phyloP scores from a whole-genome alignment of 2,797 vertebrate species.

The Erethizon dorsatum region DNA sequence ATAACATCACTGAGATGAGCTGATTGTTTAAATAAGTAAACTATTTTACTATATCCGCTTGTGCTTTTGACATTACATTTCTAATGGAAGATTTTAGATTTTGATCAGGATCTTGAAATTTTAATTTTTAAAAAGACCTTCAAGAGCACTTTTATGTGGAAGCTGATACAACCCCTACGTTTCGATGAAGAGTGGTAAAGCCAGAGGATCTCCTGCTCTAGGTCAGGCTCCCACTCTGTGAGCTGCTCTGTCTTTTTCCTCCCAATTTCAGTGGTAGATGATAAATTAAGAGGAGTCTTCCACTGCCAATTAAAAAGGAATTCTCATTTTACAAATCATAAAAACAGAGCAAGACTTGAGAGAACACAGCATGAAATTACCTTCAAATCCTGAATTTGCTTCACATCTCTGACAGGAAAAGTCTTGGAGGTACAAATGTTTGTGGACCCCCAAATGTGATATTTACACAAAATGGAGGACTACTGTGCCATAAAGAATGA shows the following conservation, averaged over 20 bases:
- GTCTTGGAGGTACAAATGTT: background rate
- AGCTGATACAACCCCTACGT: background rate
- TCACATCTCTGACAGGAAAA: background rate
- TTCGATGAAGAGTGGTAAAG: background rate
- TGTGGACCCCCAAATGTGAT: background rate
- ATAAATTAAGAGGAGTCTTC: slow-evolving; percentile 33
- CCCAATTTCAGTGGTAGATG: background rate
- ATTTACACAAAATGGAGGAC: background rate
- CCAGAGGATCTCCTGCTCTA: background rate
- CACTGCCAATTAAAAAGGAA: background rate
- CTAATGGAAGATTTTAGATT: background rate
- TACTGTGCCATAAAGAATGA: background rate
- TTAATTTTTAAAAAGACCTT: slow-evolving; percentile 63
- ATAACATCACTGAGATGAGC: background rate
- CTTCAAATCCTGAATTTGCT: slow-evolving; percentile 27
- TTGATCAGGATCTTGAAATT: slow-evolving; percentile 51
- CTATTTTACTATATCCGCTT: background rate
- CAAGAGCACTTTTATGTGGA: slow-evolving; percentile 55
- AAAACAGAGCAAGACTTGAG: slow-evolving; percentile 1
- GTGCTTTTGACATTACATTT: slow-evolving; percentile 45
- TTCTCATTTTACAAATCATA: background rate
- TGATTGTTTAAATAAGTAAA: slow-evolving; percentile 28
- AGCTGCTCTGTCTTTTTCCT: background rate
- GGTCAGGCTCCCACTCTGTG: background rate
- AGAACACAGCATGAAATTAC: background rate